A percentile compares a stretch with the other conserved stretches of the same genome.
Evolutionary conservation across 2,888 invertebrate species (phyloP).

Genomic region (Brenthis daphne): DNA sequence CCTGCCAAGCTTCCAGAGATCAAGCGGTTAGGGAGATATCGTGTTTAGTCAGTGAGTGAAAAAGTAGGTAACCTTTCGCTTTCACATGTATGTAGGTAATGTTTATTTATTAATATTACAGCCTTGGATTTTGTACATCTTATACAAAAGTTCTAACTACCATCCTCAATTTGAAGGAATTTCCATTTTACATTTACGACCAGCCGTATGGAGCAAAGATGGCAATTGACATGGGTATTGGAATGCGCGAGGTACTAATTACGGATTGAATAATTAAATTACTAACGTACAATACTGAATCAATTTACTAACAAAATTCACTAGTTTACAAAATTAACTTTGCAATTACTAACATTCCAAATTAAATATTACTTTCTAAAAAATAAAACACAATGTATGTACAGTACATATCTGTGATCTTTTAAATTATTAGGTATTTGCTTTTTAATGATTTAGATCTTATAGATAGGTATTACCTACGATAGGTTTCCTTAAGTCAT

Average conservation of each 20-base stretch:
- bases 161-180: slow-evolving; percentile 87
- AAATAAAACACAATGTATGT: no score
- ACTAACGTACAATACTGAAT: background rate
- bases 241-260: slow-evolving; percentile 75
- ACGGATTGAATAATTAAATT: slow-evolving; percentile 3
- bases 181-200: slow-evolving; percentile 91
- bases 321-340: background rate
- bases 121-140: slow-evolving; percentile 89
- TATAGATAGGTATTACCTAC: no score
- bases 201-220: slow-evolving; percentile 98
- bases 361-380: no score
- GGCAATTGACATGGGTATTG: slow-evolving; percentile 90
- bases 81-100: background rate
- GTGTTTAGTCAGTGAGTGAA: no score
- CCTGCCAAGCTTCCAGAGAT: no score
- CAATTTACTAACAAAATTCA: background rate
- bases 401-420: no score
- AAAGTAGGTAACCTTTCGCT: no score
- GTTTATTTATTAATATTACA: slow-evolving; percentile 39
- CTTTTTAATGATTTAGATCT: no score
- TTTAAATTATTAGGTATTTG: no score
- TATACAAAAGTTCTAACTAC: slow-evolving; percentile 85
- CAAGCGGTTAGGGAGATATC: no score
- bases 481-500: no score
- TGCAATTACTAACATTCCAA: no score